A percentile compares a stretch with the other conserved stretches of the same genome.
Evolutionary conservation across 2,797 vertebrate species (phyloP).

Genomic region (Crax fasciolata): DNA sequence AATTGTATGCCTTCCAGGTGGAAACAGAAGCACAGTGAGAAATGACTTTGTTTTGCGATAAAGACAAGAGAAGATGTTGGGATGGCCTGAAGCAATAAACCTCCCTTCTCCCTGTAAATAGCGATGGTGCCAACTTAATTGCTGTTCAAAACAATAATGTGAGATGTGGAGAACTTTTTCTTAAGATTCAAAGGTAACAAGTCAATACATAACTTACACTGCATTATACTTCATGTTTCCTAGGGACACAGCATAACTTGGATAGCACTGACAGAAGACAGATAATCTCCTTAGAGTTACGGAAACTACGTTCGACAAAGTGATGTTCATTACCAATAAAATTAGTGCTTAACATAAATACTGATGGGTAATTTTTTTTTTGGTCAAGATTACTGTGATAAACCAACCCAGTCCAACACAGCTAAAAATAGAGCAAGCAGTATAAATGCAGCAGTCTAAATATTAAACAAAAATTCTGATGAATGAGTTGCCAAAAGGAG

Average conservation of each 20-base stretch:
- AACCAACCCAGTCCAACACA: not conserved
- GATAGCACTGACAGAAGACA: constrained; percentile 28
- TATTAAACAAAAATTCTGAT: not conserved
- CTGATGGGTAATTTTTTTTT: not conserved
- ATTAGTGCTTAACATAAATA: not conserved
- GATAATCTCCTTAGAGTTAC: not conserved
- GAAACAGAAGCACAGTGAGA: not conserved
- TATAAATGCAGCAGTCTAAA: not conserved
- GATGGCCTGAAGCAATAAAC: not conserved
- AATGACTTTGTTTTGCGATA: not conserved
- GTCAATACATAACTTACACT: not conserved
- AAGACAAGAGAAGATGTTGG: not conserved
- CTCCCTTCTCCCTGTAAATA: not conserved
- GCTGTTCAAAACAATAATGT: not conserved
- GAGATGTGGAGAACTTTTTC: not conserved
- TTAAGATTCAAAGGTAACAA: not conserved
- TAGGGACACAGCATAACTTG: not conserved
- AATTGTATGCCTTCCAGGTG: not conserved
- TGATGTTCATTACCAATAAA: not conserved
- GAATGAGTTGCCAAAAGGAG: not conserved
- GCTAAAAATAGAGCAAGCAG: not conserved
- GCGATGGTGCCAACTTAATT: not conserved
- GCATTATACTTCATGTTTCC: not conserved
- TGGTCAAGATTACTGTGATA: not conserved
- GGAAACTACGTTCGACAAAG: not conserved